Evolutionary conservation across 2,113 vertebrate species (phyloP), one percentile per base, ranked within the genome.

Genomic region (Pycnonotus jocosus): DNA sequence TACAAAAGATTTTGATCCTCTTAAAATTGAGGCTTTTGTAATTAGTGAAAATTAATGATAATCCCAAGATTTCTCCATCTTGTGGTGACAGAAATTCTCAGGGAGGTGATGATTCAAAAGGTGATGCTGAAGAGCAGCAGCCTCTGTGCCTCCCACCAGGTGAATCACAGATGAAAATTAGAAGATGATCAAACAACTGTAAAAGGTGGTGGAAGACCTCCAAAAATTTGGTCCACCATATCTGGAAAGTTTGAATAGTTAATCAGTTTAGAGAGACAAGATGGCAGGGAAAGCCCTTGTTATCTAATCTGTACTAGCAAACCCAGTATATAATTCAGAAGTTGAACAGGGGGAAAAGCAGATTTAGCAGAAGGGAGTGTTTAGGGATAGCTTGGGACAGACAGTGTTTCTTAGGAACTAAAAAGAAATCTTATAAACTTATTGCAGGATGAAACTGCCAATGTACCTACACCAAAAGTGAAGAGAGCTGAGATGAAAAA

Each of bases 211-310:
- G 11, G 4, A 7, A 4, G 2, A 57, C 22, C 18, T 68, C 38
- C 21, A 82, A 48, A 85, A 68, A 27, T 60, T 50, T 47, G 8
- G 3, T 56, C 21, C 10, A 44, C 15, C 0, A 0, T 70, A 11
- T 42, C 58, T 80, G 13, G 45, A 54, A 72, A 50, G 71, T 4
- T 76, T 31, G 31, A 58, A 40, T 5, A 37, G 12, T 24, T 9
- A 38, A 31, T 37, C 8, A 10, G 12, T 77, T 86, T 74, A 9
- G 23, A 50, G 14, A 27, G 30, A 44, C 66, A 71, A 84, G 6
- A 30, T 64, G 10, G 6, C 0, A 0, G 5, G 5, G 14, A 18
- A 53, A 68, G 40, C 1, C 19, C 1, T 2, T 61, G 13, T 56
- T 56, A 30, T 37, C 61, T 7, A 45, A 27, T 45, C 47, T 62